These are phyloP conservation scores for Microtus montanus DNA, from an alignment of 2,113 vertebrate species.

Conservation along the genomic window DNA sequence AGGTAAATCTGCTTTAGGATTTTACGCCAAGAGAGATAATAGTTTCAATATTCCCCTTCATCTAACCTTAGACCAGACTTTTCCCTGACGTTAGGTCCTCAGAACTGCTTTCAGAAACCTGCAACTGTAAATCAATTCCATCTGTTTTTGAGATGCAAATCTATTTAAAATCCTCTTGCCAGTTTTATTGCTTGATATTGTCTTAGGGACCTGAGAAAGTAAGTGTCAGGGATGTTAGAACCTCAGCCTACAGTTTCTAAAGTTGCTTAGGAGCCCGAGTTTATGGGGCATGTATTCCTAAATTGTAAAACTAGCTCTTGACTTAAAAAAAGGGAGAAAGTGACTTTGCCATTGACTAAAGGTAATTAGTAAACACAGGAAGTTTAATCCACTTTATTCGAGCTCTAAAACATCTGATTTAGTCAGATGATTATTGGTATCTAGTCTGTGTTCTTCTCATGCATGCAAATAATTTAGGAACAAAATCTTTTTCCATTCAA, in stretches of 20 bases:
- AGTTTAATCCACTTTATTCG: fast-evolving
- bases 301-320: background rate
- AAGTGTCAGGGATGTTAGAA: background rate
- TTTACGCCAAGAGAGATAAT: background rate
- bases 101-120: background rate
- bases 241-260: background rate
- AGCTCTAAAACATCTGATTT: background rate
- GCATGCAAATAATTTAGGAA: background rate
- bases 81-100: background rate
- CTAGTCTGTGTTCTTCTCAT: background rate
- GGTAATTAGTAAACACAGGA: background rate
- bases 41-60: background rate
- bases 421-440: background rate
- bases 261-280: background rate
- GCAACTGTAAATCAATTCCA: background rate
- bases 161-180: background rate
- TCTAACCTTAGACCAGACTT: background rate
- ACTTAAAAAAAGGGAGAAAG: background rate
- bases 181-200: background rate
- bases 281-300: background rate
- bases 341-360: background rate
- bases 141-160: background rate
- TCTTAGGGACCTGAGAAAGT: background rate
- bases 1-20: background rate
- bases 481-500: background rate